A percentile compares a stretch with the other conserved stretches of the same genome.
These are phyloP conservation scores for Xestia rhomboidea DNA, from an alignment of 2,888 invertebrate species.

Conservation along the genomic window DNA sequence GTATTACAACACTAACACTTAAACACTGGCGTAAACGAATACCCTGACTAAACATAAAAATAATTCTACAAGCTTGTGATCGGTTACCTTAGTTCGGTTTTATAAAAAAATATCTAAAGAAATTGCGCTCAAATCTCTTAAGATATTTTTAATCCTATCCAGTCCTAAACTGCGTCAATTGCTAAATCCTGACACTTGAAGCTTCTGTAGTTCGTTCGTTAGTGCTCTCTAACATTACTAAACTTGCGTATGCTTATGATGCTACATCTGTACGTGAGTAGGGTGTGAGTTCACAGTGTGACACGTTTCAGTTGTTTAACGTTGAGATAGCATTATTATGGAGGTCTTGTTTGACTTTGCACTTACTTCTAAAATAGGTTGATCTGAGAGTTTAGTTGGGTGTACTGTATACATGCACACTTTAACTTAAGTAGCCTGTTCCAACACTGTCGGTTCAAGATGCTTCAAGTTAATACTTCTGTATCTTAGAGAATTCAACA, in stretches of 20 bases:
- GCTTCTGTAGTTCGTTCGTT: not conserved
- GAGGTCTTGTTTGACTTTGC: not conserved
- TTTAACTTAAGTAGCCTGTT: not conserved
- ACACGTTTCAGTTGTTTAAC: slow-evolving; percentile 1
- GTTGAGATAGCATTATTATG: not conserved
- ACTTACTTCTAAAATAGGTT: not conserved
- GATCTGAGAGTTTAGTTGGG: not conserved
- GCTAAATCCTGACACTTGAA: not conserved
- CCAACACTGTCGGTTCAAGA: not conserved
- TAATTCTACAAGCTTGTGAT: not conserved
- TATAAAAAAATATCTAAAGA: not conserved
- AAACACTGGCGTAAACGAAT: not conserved
- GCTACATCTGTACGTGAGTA: not conserved
- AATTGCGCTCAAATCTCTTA: too few species aligned
- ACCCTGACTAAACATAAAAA: not conserved
- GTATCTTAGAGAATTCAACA: not conserved
- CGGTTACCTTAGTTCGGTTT: not conserved
- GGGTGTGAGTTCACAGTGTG: slow-evolving; percentile 1
- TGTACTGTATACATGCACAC: not conserved
- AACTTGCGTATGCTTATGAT: not conserved
- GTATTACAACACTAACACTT: not conserved
- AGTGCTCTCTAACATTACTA: not conserved
- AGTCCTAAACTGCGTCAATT: not conserved
- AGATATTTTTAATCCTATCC: too few species aligned
- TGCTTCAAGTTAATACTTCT: not conserved